Percentiles rank a stretch among this genome's conserved stretches.
phyloP scores from a whole-genome alignment of 2,797 vertebrate species.

The Cetoscarus ocellatus region DNA sequence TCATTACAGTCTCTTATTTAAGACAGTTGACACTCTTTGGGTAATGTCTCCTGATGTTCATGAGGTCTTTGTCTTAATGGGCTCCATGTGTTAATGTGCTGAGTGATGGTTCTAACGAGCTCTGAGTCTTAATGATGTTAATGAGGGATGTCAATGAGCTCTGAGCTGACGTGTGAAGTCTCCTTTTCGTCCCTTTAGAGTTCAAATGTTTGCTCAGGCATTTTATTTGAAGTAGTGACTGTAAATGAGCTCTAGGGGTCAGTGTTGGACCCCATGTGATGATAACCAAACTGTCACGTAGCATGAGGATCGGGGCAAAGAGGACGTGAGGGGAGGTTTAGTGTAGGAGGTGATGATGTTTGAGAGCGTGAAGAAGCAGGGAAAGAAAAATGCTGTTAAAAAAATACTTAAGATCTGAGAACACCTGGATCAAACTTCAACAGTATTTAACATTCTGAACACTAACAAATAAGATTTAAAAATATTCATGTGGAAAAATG shows the following conservation, averaged over 20 bases:
- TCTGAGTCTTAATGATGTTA: slow-evolving; percentile 22
- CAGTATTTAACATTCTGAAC: no score
- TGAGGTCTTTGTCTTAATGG: slow-evolving; percentile 16
- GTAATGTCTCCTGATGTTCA: slow-evolving; percentile 23
- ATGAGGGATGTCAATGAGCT: slow-evolving; percentile 17
- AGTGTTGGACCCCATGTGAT: slow-evolving; percentile 22
- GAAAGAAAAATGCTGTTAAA: no score
- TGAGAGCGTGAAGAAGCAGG: no score
- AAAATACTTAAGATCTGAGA: no score
- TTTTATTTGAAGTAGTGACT: not conserved
- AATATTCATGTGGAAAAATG: no score
- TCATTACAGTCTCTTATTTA: not conserved
- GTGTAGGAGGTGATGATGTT: no score
- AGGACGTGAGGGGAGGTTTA: no score
- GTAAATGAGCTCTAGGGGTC: slow-evolving; percentile 36
- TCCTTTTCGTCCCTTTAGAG: not conserved
- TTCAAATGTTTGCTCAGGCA: not conserved
- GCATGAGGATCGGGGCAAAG: no score
- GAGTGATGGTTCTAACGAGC: slow-evolving; percentile 23
- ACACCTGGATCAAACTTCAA: no score
- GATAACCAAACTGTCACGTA: no score
- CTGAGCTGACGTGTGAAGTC: slow-evolving; percentile 15
- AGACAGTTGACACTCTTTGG: slow-evolving; percentile 1
- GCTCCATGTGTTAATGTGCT: slow-evolving; percentile 39
- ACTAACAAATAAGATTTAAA: no score